Conservation (phyloP, 2,113 vertebrate species). For the Lonchura striata region DNA sequence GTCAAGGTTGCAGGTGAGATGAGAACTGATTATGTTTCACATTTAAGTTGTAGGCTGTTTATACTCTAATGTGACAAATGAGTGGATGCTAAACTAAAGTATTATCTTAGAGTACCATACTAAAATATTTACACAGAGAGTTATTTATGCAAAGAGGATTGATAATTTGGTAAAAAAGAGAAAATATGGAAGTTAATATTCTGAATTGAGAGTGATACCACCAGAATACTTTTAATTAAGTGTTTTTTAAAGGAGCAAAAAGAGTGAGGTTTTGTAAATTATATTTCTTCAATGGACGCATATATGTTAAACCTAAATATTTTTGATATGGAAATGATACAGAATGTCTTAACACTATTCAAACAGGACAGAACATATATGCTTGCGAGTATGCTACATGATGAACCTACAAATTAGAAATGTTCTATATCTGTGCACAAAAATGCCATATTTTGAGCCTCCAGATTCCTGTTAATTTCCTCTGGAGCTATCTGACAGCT, state of each 20-base stretch:
- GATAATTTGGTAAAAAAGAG: background rate
- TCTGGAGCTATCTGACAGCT: background rate
- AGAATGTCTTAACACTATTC: background rate
- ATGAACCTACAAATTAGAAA: background rate
- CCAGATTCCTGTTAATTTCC: background rate
- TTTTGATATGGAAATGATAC: background rate
- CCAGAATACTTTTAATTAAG: background rate
- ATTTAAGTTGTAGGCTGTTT: conserved; percentile 57
- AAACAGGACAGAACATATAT: background rate
- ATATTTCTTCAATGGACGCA: background rate
- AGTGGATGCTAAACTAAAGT: conserved; percentile 50
- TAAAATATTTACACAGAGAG: background rate
- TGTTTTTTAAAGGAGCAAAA: background rate
- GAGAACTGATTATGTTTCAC: conserved; percentile 73
- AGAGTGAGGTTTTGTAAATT: background rate
- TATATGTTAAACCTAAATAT: background rate
- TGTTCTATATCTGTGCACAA: background rate
- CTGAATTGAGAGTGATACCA: background rate
- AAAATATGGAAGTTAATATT: background rate
- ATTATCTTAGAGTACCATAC: background rate
- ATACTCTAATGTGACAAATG: conserved; percentile 65
- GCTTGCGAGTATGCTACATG: accelerated
- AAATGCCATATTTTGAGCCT: background rate
- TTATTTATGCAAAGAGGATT: background rate
- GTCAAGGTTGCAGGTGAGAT: conserved; percentile 80